Base-by-base conservation (phyloP, 2,888 invertebrate species). In the Eristalis tenax region DNA sequence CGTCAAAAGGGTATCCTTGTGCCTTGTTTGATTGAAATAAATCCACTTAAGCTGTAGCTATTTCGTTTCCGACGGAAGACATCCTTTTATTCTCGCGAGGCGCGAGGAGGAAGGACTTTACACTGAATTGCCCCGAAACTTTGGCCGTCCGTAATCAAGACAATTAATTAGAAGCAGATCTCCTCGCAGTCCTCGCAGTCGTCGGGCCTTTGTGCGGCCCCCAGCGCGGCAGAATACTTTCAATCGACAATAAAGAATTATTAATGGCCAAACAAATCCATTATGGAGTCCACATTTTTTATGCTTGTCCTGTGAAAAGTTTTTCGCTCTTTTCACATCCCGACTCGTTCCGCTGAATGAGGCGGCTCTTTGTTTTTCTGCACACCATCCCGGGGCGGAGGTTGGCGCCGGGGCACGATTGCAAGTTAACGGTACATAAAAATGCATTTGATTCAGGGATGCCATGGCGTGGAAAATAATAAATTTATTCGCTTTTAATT, bases 211-310 rank as follows among this genome's bases (percentile, higher is more conserved):
- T 50, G n/a, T 50, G 18, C 50, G 18, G 18, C 18, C 6, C 80
- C 70, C 32, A 70, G 57, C 40, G 70, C 43, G 11, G 40, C 75
- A 66, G 35, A 83, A 87, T 83, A 83, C 76, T 83, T 87, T 83
- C 87, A 87, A 87, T 87, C 87, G 87, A 83, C 83, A 83, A 83
- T 87, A 87, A 87, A 83, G 76, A 87, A 87, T 87, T 87, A 87
- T 87, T 87, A 83, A 87, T 87, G 87, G 87, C 76, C 87, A 87
- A 87, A 87, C 87, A 87, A 87, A 87, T 87, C 76, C 87, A 79
- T 79, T 83, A 87, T 83, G 75, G 71, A 76, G 81, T 66, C 63
- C 81, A 18, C 26, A 28, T 59, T 28, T 66, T 79, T 83, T 63
- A 71, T 83, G 76, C 83, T 79, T 87, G 83, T 83, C 69, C 83